Conservation (phyloP, 1,140 invertebrate species). For the Penaeus chinensis region DNA sequence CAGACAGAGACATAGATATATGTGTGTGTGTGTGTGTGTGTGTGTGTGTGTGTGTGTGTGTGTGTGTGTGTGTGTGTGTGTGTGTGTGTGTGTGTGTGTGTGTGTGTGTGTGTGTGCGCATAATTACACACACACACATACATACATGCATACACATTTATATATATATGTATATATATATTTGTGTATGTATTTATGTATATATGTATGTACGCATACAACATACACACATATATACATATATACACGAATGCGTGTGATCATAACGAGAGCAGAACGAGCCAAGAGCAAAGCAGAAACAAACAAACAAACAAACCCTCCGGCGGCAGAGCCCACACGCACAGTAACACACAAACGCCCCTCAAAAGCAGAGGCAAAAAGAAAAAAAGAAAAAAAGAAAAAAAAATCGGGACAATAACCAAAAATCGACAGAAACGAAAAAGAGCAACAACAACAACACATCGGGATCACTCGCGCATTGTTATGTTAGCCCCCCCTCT, state of each 20-base stretch:
- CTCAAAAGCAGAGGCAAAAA: not conserved
- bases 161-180: slow-evolving; percentile 13
- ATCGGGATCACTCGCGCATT: no score
- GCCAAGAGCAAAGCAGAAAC: not conserved
- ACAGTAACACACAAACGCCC: not conserved
- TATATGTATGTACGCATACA: not conserved
- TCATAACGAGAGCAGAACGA: no score
- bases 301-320: not conserved
- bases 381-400: not conserved
- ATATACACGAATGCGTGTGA: slow-evolving; percentile 8
- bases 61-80: no score
- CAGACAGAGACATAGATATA: slow-evolving; percentile 2
- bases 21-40: not conserved
- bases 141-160: not conserved
- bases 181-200: not conserved
- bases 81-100: no score
- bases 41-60: not conserved
- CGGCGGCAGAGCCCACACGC: not conserved
- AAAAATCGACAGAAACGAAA: not conserved
- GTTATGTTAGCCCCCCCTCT: no score
- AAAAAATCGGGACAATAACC: not conserved
- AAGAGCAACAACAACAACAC: no score
- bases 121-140: slow-evolving; percentile 8
- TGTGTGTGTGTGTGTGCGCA: not conserved
- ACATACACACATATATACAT: slow-evolving; percentile 10